Evolutionary conservation across 2,113 vertebrate species (phyloP), one percentile per base, ranked within the genome.

Genomic region (Galemys pyrenaicus): DNA sequence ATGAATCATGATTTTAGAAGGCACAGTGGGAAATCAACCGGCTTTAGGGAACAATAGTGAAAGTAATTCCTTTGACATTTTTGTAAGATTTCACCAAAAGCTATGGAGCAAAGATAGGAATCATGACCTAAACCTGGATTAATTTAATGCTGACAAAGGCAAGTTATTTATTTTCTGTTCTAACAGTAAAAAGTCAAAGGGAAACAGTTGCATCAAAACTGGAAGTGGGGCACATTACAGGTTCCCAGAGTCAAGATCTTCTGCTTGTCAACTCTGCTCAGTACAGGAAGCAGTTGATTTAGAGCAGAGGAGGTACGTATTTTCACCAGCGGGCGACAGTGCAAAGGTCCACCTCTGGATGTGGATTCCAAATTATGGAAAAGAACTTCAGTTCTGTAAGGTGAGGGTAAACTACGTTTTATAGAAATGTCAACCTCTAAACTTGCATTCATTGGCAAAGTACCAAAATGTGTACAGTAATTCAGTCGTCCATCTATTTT

Each of bases 1-100:
- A 92, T 80, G 92, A 87, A 95, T 96, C 70, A 89, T 77, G 56
- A 54, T 67, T 96, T 79, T 30, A 56, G 68, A 94, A 94, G 82
- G 46, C 20, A 95, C 84, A 91, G 26, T 84, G 24, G 78, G n/a
- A 94, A 96, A 95, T 94, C 68, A 95, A 60, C 41, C 87, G 24
- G 11, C 64, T 60, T 81, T 96, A 96, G 35, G 81, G 70, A 90
- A 86, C 41, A 64, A 41, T 82, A 39, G 1, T 62, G 37, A 96
- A 96, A 82, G 44, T 74, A 95, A 92, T 80, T 75, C 75, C 62
- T 58, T 92, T 94, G 65, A 84, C 56, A 67, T 86, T 92, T 91
- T 95, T 91, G 37, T 85, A 90, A 87, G 41, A 24, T 75, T 84
- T 94, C 28, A 74, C 58, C 19, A 20, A 87, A 90, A 87, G 9